Evolutionary conservation across 2,888 invertebrate species (phyloP).

Genomic region (Imbricaverruca yamaguchii): DNA sequence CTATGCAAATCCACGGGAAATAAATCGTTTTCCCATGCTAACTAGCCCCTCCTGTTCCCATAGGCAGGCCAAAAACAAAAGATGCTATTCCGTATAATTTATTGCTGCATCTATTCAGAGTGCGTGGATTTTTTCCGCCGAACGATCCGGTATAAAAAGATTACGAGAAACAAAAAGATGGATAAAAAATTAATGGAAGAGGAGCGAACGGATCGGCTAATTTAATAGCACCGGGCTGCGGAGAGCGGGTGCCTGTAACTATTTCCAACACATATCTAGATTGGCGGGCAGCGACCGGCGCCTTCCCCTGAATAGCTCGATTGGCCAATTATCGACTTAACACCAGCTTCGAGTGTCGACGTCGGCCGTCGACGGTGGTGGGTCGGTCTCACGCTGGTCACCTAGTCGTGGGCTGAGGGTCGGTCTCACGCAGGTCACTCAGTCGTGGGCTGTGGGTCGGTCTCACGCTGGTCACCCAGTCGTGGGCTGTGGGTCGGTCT

Average conservation of each 20-base stretch:
- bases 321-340: not conserved
- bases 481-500: too few species aligned
- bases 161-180: constrained; percentile 15
- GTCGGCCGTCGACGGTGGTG: not conserved
- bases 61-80: constrained; percentile 20
- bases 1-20: not conserved
- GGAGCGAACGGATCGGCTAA: constrained; percentile 2
- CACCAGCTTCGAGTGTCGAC: not conserved
- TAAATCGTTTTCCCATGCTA: constrained; percentile 9
- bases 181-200: constrained; percentile 21
- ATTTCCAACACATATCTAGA: not conserved
- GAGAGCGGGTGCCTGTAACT: not conserved
- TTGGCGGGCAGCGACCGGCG: not conserved
- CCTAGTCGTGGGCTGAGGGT: too few species aligned
- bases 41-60: constrained; percentile 13
- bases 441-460: too few species aligned
- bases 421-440: too few species aligned
- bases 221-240: not conserved
- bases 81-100: not conserved
- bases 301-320: not conserved
- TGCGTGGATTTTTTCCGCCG: not conserved
- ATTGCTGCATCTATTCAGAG: constrained; percentile 1
- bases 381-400: too few species aligned
- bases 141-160: not conserved
- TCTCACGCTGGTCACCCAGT: too few species aligned